Conservation (phyloP, 1,140 invertebrate genomes). For the Danaus plexippus region DNA sequence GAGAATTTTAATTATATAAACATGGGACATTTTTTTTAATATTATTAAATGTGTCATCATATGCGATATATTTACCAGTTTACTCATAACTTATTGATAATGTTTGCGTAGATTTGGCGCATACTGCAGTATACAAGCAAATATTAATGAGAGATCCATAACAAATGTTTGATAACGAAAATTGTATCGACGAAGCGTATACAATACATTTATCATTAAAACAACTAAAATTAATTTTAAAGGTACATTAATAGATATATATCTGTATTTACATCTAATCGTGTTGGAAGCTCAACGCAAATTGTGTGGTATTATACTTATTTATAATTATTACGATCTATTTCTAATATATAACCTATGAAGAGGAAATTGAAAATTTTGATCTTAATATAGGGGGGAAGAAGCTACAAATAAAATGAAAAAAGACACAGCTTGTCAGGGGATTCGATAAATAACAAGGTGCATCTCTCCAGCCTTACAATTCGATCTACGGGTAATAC, state of each 20-base stretch:
- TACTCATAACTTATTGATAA: slow-evolving; percentile 5
- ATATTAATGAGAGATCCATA: slow-evolving; percentile 5
- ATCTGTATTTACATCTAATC: slow-evolving; percentile 69
- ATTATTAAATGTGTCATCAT: too few relatives aligned
- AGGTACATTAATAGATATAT: slow-evolving; percentile 31
- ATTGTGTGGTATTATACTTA: slow-evolving; percentile 62
- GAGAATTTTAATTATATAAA: too few relatives aligned
- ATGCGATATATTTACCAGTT: too few relatives aligned
- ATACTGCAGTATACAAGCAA: slow-evolving; percentile 7
- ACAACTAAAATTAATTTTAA: slow-evolving; percentile 11
- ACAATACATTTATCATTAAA: slow-evolving; percentile 14
- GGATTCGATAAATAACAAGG: too few relatives aligned
- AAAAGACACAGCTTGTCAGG: too few relatives aligned
- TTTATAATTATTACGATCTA: slow-evolving; percentile 28
- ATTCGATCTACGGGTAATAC: too few relatives aligned
- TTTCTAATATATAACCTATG: not conserved
- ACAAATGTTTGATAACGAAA: slow-evolving; percentile 5
- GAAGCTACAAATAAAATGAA: too few relatives aligned
- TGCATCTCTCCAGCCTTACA: too few relatives aligned
- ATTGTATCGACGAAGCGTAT: slow-evolving; percentile 13
- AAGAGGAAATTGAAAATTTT: too few relatives aligned
- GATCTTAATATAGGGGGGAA: too few relatives aligned
- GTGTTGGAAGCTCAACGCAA: slow-evolving; percentile 71
- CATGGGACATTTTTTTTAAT: too few relatives aligned
- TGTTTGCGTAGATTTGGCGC: slow-evolving; percentile 7